Evolutionary conservation across 2,113 vertebrate species (phyloP).

Genomic region (Laticauda colubrina): DNA sequence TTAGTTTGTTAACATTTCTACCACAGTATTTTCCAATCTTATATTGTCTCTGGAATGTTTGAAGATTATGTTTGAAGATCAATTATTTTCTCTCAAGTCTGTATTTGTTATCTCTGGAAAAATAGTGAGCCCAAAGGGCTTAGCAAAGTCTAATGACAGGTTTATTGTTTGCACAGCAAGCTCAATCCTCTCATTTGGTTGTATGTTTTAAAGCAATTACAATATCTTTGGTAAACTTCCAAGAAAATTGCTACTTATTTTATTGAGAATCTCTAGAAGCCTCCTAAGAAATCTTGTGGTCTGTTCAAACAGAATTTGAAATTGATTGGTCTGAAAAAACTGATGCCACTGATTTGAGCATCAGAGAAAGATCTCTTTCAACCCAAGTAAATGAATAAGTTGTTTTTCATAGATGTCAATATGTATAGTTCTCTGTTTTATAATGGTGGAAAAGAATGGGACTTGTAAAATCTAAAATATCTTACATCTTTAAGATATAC

Average conservation of each 20-base stretch:
- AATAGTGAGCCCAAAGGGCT: neutral
- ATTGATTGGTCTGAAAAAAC: neutral
- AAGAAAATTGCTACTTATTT: neutral
- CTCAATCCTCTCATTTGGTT: neutral
- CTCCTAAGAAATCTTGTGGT: neutral
- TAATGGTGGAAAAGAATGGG: neutral
- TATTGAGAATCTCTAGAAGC: neutral
- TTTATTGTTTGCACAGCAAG: neutral
- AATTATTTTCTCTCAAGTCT: neutral
- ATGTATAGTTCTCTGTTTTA: neutral
- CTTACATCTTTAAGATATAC: neutral
- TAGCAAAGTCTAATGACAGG: neutral
- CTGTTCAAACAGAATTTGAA: neutral
- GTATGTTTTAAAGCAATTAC: neutral
- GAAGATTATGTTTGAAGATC: neutral
- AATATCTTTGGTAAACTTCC: neutral
- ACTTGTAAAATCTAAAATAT: neutral
- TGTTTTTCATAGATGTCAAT: neutral
- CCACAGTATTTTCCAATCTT: neutral
- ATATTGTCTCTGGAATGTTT: neutral
- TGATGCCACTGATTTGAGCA: neutral
- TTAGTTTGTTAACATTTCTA: neutral
- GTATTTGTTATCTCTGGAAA: neutral
- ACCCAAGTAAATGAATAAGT: neutral
- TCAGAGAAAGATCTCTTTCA: neutral